Evolutionary conservation across 2,113 vertebrate genomes (phyloP), one percentile per base, ranked within the genome.

Genomic region (Passer montanus): DNA sequence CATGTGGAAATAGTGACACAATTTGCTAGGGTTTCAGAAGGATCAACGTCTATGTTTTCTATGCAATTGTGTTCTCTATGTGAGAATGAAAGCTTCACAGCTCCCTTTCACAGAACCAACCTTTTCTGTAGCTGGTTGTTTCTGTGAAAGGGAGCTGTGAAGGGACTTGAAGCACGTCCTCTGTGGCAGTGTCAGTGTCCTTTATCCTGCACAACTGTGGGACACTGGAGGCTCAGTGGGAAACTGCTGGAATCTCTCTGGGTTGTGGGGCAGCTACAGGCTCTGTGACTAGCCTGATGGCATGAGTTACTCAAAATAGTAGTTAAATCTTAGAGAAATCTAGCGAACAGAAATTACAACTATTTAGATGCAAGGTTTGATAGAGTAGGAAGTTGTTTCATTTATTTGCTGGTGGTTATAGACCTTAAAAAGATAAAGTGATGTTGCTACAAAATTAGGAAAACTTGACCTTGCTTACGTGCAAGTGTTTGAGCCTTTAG

Each of bases 11-110:
- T 60, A 95, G 46, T 81, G 75, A 75, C 80, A 88, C 78, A 89
- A 91, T 73, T 78, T 96, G 50, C 46, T 77, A 44, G 58, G 63
- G 15, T 56, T 95, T 97, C 73, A 84, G 75, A 96, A 77, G 69
- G 87, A 50, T 73, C 24, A 87, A 78, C 50, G 59, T 84, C 46
- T 86, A 31, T 10, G 6, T 94, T 87, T 53, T 55, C 46, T 58
- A 8, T 78, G 83, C 58, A 83, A 39, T 62, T 84, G 26, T 90
- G 66, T 26, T n/a, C 7, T 31, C 80, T 47, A 27, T 89, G 87
- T 83, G 78, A 90, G 63, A 78, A 81, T 63, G n/a, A 82, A 88
- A 16, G 35, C 46, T 82, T 73, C 35, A 37, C 35, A 37, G 35
- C 35, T 37, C 35, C 35, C 35, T 37, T 37, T 37, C 35, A 37